Evolutionary conservation across 2,113 vertebrate species (phyloP).

Genomic region (Daboia siamensis): DNA sequence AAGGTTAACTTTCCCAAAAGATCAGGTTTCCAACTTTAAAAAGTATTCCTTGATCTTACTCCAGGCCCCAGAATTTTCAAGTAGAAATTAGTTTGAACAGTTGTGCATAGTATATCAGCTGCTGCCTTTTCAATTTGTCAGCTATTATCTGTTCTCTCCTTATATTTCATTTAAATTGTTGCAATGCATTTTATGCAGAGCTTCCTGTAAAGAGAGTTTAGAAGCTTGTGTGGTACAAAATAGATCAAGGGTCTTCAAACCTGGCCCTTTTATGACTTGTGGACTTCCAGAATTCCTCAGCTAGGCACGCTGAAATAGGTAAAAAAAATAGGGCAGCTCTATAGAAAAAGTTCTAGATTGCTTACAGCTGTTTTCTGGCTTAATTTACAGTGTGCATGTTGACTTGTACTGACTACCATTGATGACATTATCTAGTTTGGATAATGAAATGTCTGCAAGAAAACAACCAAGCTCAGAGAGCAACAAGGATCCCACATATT

Average conservation of each 20-base stretch:
- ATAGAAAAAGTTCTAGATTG: neutral
- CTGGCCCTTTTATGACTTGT: too few relatives aligned
- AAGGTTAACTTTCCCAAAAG: neutral
- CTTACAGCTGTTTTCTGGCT: neutral
- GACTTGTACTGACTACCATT: neutral
- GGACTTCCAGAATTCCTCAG: too few relatives aligned
- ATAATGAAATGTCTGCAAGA: neutral
- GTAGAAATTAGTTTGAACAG: neutral
- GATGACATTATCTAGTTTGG: neutral
- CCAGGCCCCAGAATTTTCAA: neutral
- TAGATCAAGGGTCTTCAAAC: too few relatives aligned
- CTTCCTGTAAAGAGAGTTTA: neutral
- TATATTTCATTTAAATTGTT: neutral
- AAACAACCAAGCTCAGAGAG: neutral
- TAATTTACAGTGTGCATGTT: neutral
- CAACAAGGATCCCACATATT: neutral
- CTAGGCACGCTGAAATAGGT: neutral
- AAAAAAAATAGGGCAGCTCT: neutral
- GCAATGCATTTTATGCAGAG: neutral
- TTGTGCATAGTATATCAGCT: neutral
- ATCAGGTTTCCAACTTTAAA: neutral
- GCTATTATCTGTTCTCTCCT: neutral
- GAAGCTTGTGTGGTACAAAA: neutral
- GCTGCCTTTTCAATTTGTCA: neutral
- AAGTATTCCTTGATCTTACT: neutral